Evolutionary conservation across 1,140 invertebrate species (phyloP), one percentile per base, ranked within the genome.

Genomic region (Dryas iulia): DNA sequence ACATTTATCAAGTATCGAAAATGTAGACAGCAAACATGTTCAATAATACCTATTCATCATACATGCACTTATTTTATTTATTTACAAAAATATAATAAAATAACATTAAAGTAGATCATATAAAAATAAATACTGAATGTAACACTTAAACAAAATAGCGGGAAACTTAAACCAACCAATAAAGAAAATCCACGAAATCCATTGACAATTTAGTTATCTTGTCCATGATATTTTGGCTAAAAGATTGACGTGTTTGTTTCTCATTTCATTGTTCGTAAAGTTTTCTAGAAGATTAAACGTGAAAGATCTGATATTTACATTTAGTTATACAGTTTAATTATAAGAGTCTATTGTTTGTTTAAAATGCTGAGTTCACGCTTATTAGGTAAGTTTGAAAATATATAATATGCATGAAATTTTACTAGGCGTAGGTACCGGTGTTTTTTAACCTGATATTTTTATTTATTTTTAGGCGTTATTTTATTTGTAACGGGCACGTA

Each of bases 181-280:
- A 39, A 79, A n/a, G 64, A 53, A 25, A 62, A 64, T 71, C 86
- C 89, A 91, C 89, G 89, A 90, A 86, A 82, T 84, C 82, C 89
- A 91, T 86, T 86, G 89, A 91, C 87, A 89, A 87, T 72, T 73
- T 66, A 66, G 58, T 35, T 76, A 72, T 72, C 70, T 74, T 77
- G 72, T 83, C 69, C 66, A 70, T 84, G 73, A 66, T 79, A 63
- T 68, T 73, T 64, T 59, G 64, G 58, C 77, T 69, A 78, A 82
- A 84, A 73, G 65, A 73, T 65, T 84, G 84, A 90, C 88, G 86
- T 89, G 88, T 88, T 86, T 87, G 69, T 86, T 80, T 81, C 60
- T 30, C 52, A 24, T 60, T 65, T 68, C 74, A 75, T 77, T 75
- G 64, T 79, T 77, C 78, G 33, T 60, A 23, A 67, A 21, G 57